These are phyloP conservation scores for Leptoteleia sp. DNA, from an alignment of 1,140 invertebrate species.

Conservation along the genomic window DNA sequence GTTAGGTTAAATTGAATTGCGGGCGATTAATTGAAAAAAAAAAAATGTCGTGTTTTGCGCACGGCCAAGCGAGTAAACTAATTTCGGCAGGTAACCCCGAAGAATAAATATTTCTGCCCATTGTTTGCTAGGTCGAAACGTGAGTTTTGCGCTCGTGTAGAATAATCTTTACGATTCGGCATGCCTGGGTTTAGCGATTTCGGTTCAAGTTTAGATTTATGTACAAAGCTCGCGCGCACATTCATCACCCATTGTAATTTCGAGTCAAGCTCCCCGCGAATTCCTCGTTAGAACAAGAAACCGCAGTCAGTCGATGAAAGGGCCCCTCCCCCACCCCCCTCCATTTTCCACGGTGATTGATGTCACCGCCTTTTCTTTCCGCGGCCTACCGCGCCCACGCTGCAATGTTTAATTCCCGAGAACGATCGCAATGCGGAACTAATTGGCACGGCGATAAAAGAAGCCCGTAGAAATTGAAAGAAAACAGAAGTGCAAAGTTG, in stretches of 20 bases:
- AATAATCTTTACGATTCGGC: constrained; percentile 37
- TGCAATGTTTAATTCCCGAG: constrained; percentile 21
- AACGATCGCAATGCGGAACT: constrained; percentile 6
- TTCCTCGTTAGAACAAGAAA: constrained; percentile 35
- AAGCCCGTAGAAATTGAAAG: constrained; percentile 33
- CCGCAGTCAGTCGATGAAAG: constrained; percentile 37
- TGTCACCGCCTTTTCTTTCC: constrained; percentile 12
- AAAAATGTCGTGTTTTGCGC: constrained; percentile 2
- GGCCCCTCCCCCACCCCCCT: too few relatives aligned
- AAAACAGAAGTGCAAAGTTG: constrained; percentile 38
- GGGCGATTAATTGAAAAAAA: constrained; percentile 13
- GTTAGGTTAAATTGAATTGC: constrained; percentile 12
- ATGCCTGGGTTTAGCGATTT: constrained; percentile 8
- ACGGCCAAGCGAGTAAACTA: not conserved
- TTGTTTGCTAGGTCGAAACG: constrained; percentile 15
- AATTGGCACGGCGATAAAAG: constrained; percentile 38
- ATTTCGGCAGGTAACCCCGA: not conserved
- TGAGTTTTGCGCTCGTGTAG: constrained; percentile 11
- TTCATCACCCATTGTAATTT: constrained; percentile 55
- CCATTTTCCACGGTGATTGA: constrained; percentile 43
- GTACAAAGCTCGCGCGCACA: constrained; percentile 27
- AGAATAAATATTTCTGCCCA: constrained; percentile 27
- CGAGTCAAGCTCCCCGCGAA: constrained; percentile 27
- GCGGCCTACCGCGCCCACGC: constrained; percentile 3
- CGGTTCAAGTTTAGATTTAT: constrained; percentile 38